A percentile compares a stretch with the other conserved stretches of the same genome.
Conservation (phyloP, 2,113 vertebrate genomes). For the Tragelaphus strepsiceros region DNA sequence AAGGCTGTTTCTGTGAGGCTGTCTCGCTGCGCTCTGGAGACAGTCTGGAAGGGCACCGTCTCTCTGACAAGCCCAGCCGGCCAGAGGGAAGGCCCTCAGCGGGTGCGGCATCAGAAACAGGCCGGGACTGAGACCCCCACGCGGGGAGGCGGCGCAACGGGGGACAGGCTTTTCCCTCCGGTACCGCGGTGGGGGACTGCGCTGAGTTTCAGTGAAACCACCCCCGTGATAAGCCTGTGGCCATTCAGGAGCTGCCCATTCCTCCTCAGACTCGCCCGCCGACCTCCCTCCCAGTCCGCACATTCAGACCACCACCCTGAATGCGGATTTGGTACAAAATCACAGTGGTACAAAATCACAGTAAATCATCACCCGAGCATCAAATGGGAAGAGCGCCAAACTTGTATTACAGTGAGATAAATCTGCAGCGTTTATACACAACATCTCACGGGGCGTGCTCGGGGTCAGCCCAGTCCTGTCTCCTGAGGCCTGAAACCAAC, state of each 20-base stretch:
- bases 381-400: not conserved
- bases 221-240: fast-evolving
- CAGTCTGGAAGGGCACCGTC: not conserved
- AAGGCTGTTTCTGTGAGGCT: not conserved
- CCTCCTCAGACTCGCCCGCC: fast-evolving
- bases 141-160: not conserved
- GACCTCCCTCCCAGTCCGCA: not conserved
- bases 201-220: not conserved
- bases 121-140: not conserved
- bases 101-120: not conserved
- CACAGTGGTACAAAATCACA: not conserved
- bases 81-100: not conserved
- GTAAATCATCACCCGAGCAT: not conserved
- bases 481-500: not conserved
- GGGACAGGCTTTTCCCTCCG: not conserved
- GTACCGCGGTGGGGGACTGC: no score
- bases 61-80: not conserved
- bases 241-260: no score
- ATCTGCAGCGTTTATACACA: not conserved
- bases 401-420: not conserved
- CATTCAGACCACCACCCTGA: not conserved
- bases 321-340: not conserved
- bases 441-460: not conserved
- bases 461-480: not conserved
- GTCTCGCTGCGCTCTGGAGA: not conserved